phyloP scores from a whole-genome alignment of 2,113 vertebrate genomes.

The Propithecus coquereli region DNA sequence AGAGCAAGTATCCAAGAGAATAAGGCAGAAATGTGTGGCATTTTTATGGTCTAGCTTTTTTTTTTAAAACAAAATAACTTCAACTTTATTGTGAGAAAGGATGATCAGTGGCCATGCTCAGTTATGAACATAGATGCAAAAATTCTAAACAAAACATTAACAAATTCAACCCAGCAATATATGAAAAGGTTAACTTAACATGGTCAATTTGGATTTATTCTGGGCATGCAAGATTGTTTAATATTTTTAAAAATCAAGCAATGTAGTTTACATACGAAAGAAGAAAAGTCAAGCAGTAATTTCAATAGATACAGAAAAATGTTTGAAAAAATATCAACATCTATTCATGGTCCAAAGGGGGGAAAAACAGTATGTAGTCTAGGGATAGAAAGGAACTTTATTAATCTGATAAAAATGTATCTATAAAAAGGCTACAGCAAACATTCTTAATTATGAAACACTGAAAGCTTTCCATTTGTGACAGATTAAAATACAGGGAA shows the following conservation, averaged over 20 bases:
- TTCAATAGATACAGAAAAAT: background rate
- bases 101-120: background rate
- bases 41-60: background rate
- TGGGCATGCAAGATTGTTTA: background rate
- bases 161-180: background rate
- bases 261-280: background rate
- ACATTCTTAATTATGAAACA: background rate
- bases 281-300: background rate
- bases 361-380: background rate
- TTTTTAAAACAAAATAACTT: background rate
- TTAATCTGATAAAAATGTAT: background rate
- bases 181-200: background rate
- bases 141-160: background rate
- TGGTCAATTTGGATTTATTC: background rate
- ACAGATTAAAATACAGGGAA: background rate
- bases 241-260: background rate
- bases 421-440: background rate
- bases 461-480: background rate
- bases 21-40: background rate
- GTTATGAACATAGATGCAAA: background rate
- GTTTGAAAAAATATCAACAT: background rate
- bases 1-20: background rate
- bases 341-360: background rate
- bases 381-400: background rate
- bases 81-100: background rate